Base-by-base conservation (phyloP, 64 coral and sea anemone species). In the Actinia tenebrosa region DNA sequence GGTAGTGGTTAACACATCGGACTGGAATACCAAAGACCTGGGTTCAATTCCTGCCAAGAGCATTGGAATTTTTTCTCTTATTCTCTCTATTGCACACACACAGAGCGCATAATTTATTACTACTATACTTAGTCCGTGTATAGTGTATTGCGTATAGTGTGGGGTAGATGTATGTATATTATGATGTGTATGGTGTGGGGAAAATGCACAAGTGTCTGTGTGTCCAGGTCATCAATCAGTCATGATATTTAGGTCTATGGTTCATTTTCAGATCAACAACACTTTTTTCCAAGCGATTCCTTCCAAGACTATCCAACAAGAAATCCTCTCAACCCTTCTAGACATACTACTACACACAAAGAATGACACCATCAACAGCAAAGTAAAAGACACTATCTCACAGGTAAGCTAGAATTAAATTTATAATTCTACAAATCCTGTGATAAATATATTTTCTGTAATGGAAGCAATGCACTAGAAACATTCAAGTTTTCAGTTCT, bases 221-320 rank as follows among this genome's bases (percentile, higher is more conserved):
- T 30, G 66, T 71, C 22, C 25, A 22, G 9, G 0, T 26, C 37
- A 45, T 53, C 37, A 55, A 55, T 8, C 10, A 16, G 25, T 60
- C 16, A 37, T 8, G 37, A 18, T 80, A 56, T 50, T 86, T 16
- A 17, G 77, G 30, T 20, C 16, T 60, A 45, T 56, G 15, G 52
- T 87, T 62, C 14, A 27, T 88, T 16, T 78, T 64, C 75, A 97
- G 94, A 91, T 97, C 62, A 86, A 91, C 71, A 79, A 80, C 42
- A 78, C 80, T 47, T 93, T 91, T 59, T 98, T 98, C 86, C 81
- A 98, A 78, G 89, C 89, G 52, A 93, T 98, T 82, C 86, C 80
- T 64, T 60, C 77, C 45, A 92, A 91, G 42, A 85, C 77, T 16
- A 44, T 93, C 19, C 82, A 91, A 66, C 85, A 90, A 80, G 77